A percentile compares a stretch with the other conserved stretches of the same genome.
Evolutionary conservation across 2,113 vertebrate species (phyloP).

Genomic region (Sminthopsis crassicaudata): DNA sequence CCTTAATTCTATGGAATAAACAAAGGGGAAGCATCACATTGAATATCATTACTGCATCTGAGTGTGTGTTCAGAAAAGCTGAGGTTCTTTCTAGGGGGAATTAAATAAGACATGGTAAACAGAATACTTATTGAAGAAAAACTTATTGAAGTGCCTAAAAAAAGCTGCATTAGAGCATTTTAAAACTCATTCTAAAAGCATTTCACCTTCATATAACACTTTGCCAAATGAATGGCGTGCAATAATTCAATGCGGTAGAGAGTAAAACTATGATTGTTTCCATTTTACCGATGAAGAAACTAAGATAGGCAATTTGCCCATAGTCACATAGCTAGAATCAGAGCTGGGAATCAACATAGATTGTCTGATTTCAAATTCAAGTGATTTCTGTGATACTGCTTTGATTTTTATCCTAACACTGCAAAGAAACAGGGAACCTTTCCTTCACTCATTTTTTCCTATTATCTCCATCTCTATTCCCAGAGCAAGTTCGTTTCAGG

Average conservation of each 20-base stretch:
- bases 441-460: neutral
- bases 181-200: neutral
- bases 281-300: neutral
- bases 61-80: neutral
- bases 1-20: neutral
- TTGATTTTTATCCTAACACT: neutral
- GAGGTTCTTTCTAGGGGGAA: neutral
- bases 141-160: neutral
- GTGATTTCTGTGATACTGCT: neutral
- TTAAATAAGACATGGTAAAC: neutral
- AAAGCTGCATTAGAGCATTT: neutral
- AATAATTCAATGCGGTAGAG: neutral
- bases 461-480: neutral
- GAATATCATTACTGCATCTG: neutral
- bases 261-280: neutral
- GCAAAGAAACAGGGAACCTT: neutral
- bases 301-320: neutral
- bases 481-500: neutral
- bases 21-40: neutral
- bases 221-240: neutral
- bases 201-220: neutral
- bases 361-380: neutral
- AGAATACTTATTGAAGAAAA: neutral
- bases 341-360: neutral
- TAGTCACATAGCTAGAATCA: neutral